Base-by-base conservation (phyloP, 2,888 invertebrate genomes). In the Agrochola litura region DNA sequence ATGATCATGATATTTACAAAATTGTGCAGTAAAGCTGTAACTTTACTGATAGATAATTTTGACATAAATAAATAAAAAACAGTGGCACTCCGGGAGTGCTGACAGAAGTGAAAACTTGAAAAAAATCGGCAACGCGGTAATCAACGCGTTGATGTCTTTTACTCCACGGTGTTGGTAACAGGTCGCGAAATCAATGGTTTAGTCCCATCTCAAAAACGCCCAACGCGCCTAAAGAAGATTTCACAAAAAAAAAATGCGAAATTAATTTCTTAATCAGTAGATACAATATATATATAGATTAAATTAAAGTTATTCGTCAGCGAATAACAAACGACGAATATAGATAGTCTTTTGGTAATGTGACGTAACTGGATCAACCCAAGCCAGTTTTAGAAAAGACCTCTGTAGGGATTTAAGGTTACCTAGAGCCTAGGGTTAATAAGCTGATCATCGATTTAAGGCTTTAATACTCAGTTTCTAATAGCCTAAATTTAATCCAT, bases 1-100 rank as follows among this genome's bases (percentile, higher is more conserved):
- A 82, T 63, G 37, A 25, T 37, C 4, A 41, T 43, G 37, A 52
- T 54, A 43, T 10, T 58, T 46, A 61, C n/a, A 46, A 78, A 77
- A 67, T 52, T 37, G 25, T 61, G 14, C 9, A 8, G n/a, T 68
- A 22, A 49, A 52, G 2, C 5, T 54, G 5, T 22, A 46, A 12
- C 4, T 49, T 5, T 12, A n/a, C 61, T 14, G 16, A 30, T 69
- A 41, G 22, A 49, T 54, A 2, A 30, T 22, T 43, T 46, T 75
- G 30, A 67, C 41, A 30, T 6, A 66, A 2, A 19, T 49, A 6
- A 43, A 30, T 1, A 30, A 30, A 30, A 30, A 30, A 30, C 30
- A 30, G 30, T 30, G 30, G 30, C 30, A 30, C 30, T 30, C 30
- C 30, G 30, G 30, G 30, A 30, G 30, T 30, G 30, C 30, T 2